These are phyloP conservation scores for Caenorhabditis sp. DNA, from an alignment of 2,888 invertebrate genomes.

Conservation along the genomic window DNA sequence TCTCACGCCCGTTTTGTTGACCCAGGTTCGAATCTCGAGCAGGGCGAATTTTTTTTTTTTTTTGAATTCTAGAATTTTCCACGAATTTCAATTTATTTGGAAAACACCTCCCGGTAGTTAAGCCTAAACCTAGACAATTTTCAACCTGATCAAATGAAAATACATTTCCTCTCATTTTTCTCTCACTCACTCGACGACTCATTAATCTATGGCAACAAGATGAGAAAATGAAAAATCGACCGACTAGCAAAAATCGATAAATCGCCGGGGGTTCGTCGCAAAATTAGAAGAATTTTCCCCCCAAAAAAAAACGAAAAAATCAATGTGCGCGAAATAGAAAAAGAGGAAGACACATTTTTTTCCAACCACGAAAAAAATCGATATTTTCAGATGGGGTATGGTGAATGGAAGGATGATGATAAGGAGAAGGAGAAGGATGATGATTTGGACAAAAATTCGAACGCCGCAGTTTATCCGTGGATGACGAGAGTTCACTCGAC, in stretches of 20 bases:
- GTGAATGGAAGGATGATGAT: slow-evolving; percentile 52
- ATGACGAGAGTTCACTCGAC: slow-evolving; percentile 70
- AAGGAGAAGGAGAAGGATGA: slow-evolving; percentile 43
- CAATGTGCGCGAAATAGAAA: not conserved
- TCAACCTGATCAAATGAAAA: too few species aligned
- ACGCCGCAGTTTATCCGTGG: slow-evolving; percentile 69
- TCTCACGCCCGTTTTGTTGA: too few species aligned
- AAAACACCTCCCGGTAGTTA: not conserved
- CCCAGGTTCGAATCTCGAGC: too few species aligned
- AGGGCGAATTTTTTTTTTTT: too few species aligned
- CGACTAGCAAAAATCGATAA: not conserved
- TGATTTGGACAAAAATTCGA: slow-evolving; percentile 43
- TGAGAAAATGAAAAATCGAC: slow-evolving; percentile 6
- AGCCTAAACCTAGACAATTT: not conserved
- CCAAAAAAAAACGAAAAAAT: not conserved
- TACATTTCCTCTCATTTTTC: not conserved
- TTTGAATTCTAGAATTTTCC: too few species aligned
- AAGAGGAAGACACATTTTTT: not conserved
- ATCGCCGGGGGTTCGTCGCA: not conserved
- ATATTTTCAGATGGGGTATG: not conserved
- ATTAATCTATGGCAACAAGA: slow-evolving; percentile 1
- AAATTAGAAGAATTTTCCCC: too few species aligned
- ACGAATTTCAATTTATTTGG: too few species aligned
- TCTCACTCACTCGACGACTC: not conserved
- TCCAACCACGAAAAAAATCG: too few species aligned